Base-by-base conservation (phyloP, 2,797 vertebrate species). In the Taeniopygia guttata region DNA sequence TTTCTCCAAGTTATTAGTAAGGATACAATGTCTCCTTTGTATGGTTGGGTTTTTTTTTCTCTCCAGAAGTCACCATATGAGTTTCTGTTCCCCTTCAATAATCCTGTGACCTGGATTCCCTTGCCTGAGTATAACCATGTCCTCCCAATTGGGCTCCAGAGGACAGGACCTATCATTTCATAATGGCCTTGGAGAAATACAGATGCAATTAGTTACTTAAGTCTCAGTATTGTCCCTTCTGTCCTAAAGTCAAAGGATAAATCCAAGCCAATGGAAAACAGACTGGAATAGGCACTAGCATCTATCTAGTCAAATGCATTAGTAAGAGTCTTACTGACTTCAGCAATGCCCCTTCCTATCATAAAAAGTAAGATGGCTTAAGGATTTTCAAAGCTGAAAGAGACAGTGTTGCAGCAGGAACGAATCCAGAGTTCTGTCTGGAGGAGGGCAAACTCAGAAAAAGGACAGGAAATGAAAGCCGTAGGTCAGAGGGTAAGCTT, bases 61-160 rank as follows among this genome's bases (percentile, higher is more conserved):
- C 16, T 21, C 13, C 14, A 13, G 9, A 52, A n/a, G 26, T 63
- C n/a, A 82, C 25, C 27, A 55, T 10, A 67, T 0, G 10, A 82
- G 38, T 72, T 89, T 58, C 69, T 46, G n/a, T 30, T 83, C 34
- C 56, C 25, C 12, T 90, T 91, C 64, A 70, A 60, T 91, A 93
- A 60, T 25, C 42, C 38, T 6, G 9, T 67, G 79, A 78, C 30
- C 21, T 49, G n/a, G 30, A 80, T 74, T 69, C 18, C 19, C 46
- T 54, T 58, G 30, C 9, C 38, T 68, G 22, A 52, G n/a, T 58
- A 56, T 3, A 36, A 59, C n/a, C 13, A 6, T 5, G 7, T 48
- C 46, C 26, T 73, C 52, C 29, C 23, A 51, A 1, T 4, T 0
- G 1, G 15, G 54, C 45, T 59, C 45, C 4, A 25, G 32, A 45